Evolutionary conservation across 2,797 vertebrate species (phyloP).

Genomic region (Hydrocynus forskahlii): DNA sequence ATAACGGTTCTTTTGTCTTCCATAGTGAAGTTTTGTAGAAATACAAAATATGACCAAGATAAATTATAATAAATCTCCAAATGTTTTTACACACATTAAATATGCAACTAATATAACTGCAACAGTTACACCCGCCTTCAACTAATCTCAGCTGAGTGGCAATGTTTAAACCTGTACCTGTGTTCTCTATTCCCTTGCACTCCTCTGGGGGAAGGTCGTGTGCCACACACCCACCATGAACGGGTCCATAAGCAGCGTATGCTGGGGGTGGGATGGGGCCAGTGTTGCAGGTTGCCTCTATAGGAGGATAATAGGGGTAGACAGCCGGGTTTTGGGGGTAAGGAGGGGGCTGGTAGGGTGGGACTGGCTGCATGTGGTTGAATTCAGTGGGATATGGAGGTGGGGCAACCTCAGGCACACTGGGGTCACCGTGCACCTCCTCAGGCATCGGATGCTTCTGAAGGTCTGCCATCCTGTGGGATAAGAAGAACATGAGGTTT

Average conservation of each 20-base stretch:
- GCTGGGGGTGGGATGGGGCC: slow-evolving; percentile 22
- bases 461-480: slow-evolving; percentile 61
- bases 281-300: neutral
- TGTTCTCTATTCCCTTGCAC: neutral
- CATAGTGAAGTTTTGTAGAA: too few species aligned
- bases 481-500: neutral
- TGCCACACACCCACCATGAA: slow-evolving; percentile 6
- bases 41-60: too few species aligned
- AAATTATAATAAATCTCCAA: too few species aligned
- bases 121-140: too few species aligned
- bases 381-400: slow-evolving; percentile 9
- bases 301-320: slow-evolving; percentile 34
- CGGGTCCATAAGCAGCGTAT: neutral
- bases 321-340: slow-evolving; percentile 26
- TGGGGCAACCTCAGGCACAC: neutral
- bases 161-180: neutral
- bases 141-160: too few species aligned
- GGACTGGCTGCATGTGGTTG: slow-evolving; percentile 10
- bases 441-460: slow-evolving; percentile 1
- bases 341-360: slow-evolving; percentile 50
- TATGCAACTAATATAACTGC: too few species aligned
- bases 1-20: too few species aligned
- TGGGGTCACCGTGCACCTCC: neutral
- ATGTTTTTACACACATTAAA: too few species aligned
- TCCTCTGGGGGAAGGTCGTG: slow-evolving; percentile 29